Percentiles rank a stretch among this genome's conserved stretches.
phyloP scores from a whole-genome alignment of 2,888 invertebrate genomes.

The Orthonevra nobilis region DNA sequence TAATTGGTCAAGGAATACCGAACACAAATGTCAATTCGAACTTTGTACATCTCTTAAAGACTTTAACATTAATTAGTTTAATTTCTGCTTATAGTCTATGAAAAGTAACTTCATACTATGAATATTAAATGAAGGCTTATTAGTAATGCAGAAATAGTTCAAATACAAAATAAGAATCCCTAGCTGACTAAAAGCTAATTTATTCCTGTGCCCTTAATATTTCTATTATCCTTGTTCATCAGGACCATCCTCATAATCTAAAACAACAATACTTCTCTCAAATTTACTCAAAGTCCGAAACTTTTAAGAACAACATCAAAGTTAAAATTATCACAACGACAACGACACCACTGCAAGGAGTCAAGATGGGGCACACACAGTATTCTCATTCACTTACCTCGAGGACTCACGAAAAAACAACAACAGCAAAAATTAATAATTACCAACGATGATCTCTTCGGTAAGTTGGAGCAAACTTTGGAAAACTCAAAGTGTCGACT shows the following conservation, averaged over 20 bases:
- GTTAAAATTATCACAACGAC: conserved; percentile 22
- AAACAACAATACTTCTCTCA: conserved; percentile 41
- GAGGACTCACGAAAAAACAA: conserved; percentile 1
- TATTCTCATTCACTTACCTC: background rate
- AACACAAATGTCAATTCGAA: too few species aligned
- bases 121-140: too few species aligned
- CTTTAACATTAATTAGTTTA: too few species aligned
- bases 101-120: too few species aligned
- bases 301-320: conserved; percentile 35
- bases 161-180: too few species aligned
- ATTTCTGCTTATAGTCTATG: too few species aligned
- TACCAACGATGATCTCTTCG: conserved; percentile 43
- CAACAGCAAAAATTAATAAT: conserved; percentile 42
- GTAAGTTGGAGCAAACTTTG: conserved; percentile 43
- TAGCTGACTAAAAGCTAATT: too few species aligned
- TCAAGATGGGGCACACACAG: background rate
- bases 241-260: conserved; percentile 20
- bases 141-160: too few species aligned
- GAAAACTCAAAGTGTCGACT: conserved; percentile 35
- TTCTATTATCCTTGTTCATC: conserved; percentile 26
- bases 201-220: too few species aligned
- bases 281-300: conserved; percentile 25
- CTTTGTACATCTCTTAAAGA: too few species aligned
- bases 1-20: too few species aligned
- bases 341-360: too few species aligned